Evolutionary conservation across 1,140 invertebrate species (phyloP).

Genomic region (Drusus annulatus): DNA sequence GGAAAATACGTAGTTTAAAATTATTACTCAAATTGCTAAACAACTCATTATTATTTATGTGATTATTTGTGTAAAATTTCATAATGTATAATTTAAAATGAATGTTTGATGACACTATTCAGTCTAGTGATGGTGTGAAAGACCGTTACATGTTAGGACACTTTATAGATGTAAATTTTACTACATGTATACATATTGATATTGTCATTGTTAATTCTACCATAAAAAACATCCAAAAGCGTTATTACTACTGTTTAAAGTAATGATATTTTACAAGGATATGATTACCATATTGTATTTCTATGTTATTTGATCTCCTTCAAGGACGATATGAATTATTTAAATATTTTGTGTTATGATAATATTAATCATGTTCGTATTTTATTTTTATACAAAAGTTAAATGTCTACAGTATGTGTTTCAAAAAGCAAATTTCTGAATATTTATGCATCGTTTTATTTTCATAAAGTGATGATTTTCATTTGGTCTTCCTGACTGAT

Average conservation of each 20-base stretch:
- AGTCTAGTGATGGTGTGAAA: too few species aligned
- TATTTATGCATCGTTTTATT: not conserved
- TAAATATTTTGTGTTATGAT: not conserved
- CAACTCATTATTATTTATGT: too few species aligned
- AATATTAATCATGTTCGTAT: constrained; percentile 4
- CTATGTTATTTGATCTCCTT: constrained; percentile 12
- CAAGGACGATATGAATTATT: constrained; percentile 26
- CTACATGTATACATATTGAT: constrained; percentile 56
- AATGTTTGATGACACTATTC: too few species aligned
- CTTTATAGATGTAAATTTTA: constrained; percentile 25
- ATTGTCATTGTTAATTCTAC: constrained; percentile 56
- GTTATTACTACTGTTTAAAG: constrained; percentile 39
- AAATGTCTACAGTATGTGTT: constrained; percentile 12
- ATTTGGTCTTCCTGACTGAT: constrained; percentile 35
- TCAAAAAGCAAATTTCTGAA: not conserved
- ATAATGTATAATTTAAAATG: too few species aligned
- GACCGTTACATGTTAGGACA: too few species aligned
- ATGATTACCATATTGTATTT: constrained; percentile 34
- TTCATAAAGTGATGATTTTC: constrained; percentile 3
- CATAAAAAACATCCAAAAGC: constrained; percentile 57
- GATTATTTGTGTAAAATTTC: too few species aligned
- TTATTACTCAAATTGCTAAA: too few species aligned
- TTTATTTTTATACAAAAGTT: constrained; percentile 21
- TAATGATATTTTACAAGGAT: constrained; percentile 54
- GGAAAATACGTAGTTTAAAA: not conserved